Percentiles rank a stretch among this genome's conserved stretches.
Evolutionary conservation across 2,113 vertebrate genomes (phyloP).

Genomic region (Phrynocephalus versicolor): DNA sequence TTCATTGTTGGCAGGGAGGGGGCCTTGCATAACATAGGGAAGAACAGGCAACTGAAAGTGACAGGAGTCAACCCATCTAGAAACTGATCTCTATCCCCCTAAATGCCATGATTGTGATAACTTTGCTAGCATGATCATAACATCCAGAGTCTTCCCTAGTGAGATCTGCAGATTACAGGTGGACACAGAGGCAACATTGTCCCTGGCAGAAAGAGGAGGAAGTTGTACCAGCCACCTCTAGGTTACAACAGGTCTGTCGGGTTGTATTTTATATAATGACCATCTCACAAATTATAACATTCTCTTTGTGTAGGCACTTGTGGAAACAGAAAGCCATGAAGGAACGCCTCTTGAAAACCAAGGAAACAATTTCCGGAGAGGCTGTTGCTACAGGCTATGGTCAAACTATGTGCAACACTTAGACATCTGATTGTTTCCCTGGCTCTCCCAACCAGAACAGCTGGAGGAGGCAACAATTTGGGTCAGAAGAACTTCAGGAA

Average conservation of each 20-base stretch:
- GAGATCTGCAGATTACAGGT: conserved; percentile 39
- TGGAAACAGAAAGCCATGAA: conserved; percentile 54
- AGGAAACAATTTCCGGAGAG: conserved; percentile 47
- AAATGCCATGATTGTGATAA: background rate
- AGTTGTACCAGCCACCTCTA: conserved; percentile 64
- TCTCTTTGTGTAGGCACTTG: conserved; percentile 51
- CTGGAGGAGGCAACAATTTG: background rate
- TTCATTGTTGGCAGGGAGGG: background rate
- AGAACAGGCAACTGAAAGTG: too few relatives aligned
- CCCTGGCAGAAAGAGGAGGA: conserved; percentile 60
- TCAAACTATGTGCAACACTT: background rate
- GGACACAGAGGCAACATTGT: conserved; percentile 50
- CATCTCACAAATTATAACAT: conserved; percentile 58
- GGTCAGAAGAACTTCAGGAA: background rate
- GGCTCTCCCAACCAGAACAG: too few relatives aligned
- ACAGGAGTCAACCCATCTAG: background rate
- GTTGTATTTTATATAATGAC: conserved; percentile 66
- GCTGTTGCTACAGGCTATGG: conserved; percentile 26
- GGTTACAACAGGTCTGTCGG: conserved; percentile 66
- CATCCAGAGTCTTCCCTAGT: conserved; percentile 11
- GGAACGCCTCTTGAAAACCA: conserved; percentile 56
- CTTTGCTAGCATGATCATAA: background rate
- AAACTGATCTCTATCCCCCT: background rate
- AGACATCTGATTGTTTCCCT: conserved; percentile 17
- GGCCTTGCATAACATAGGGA: too few relatives aligned